Percentiles rank a stretch among this genome's conserved stretches.
Evolutionary conservation across 2,113 vertebrate species (phyloP).

Genomic region (Anser cygnoides): DNA sequence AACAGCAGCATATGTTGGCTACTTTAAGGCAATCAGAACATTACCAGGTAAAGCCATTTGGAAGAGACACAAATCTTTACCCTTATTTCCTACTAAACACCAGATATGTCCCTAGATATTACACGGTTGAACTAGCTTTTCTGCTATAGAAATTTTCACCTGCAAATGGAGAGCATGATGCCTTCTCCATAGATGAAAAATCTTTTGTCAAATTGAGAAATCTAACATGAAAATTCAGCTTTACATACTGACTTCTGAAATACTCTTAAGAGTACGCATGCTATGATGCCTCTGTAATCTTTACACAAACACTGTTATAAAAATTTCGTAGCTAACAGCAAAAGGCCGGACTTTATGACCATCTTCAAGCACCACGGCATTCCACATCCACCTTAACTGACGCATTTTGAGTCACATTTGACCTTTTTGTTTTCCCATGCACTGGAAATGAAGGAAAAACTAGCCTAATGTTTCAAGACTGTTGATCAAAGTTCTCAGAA

Average conservation of each 20-base stretch:
- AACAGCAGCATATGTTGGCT: not conserved
- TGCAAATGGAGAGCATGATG: rapidly evolving
- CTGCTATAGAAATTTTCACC: not conserved
- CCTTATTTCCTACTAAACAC: not conserved
- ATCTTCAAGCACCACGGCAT: slow-evolving; percentile 21
- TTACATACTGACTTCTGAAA: not conserved
- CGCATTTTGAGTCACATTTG: slow-evolving; percentile 47
- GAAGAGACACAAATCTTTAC: not conserved
- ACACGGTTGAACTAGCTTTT: not conserved
- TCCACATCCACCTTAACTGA: slow-evolving; percentile 35
- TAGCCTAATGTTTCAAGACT: slow-evolving; percentile 57
- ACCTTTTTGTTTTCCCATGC: slow-evolving; percentile 41
- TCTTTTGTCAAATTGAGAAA: not conserved
- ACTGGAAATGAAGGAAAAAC: slow-evolving; percentile 52
- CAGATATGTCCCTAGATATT: not conserved
- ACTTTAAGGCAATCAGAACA: not conserved
- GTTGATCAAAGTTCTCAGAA: slow-evolving; percentile 54
- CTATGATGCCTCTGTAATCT: not conserved
- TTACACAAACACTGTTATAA: not conserved
- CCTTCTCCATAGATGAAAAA: not conserved
- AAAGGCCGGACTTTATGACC: not conserved
- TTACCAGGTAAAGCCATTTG: not conserved
- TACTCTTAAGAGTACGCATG: not conserved
- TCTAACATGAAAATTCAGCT: not conserved
- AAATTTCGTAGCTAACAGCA: not conserved